phyloP scores from a whole-genome alignment of 2,113 vertebrate species.

The Sander vitreus region DNA sequence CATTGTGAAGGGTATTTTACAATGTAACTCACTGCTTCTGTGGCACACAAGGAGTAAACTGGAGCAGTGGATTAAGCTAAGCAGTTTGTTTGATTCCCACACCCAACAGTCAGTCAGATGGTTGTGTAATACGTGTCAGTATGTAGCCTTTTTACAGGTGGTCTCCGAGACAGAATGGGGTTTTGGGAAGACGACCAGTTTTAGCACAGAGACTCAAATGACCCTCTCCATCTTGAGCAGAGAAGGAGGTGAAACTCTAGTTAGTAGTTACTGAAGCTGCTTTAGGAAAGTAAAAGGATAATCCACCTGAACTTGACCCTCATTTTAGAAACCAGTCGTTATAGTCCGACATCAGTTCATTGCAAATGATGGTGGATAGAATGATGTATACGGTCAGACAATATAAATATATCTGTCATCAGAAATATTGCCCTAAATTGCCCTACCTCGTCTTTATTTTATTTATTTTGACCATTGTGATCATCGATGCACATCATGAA shows the following conservation, averaged over 20 bases:
- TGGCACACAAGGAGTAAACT: not conserved
- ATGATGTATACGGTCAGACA: too few species aligned
- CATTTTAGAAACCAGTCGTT: not conserved
- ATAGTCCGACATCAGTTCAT: not conserved
- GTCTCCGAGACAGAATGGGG: not conserved
- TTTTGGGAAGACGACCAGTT: not conserved
- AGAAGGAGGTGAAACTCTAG: not conserved
- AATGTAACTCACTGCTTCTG: not conserved
- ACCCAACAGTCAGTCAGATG: not conserved
- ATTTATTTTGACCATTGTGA: too few species aligned
- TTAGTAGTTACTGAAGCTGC: not conserved
- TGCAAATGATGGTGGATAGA: too few species aligned
- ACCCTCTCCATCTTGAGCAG: not conserved
- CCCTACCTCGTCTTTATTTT: too few species aligned
- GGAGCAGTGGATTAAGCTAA: slow-evolving; percentile 1
- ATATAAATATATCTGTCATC: too few species aligned
- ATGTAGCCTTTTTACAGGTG: not conserved
- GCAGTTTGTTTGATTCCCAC: not conserved
- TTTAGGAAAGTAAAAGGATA: not conserved
- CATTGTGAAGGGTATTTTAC: slow-evolving; percentile 21
- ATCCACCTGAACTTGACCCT: not conserved
- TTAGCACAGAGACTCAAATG: not conserved
- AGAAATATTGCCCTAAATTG: too few species aligned
- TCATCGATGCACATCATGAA: too few species aligned
- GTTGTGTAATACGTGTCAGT: not conserved